Base-by-base conservation (phyloP, 2,888 invertebrate species). In the Leucophenga montana region DNA sequence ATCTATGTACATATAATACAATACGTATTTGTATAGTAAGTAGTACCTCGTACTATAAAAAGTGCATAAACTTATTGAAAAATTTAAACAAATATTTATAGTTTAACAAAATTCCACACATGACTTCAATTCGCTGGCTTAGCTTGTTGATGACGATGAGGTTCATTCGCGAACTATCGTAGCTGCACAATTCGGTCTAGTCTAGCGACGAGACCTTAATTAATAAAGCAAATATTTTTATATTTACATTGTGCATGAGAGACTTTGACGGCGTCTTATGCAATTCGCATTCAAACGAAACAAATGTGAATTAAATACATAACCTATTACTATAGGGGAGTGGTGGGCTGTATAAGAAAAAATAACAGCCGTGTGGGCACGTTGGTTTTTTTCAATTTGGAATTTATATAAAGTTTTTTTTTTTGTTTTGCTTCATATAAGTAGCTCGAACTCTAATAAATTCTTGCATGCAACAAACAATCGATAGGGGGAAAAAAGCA, bases 181-280 rank as follows among this genome's bases (percentile, higher is more conserved):
- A 39, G 8, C 8, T 39, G 11, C 27, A 57, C 31, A 56, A 31
- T 57, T 0, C 14, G 14, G 33, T n/a, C 22, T 31, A 31, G 57
- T 57, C 57, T 57, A 1, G 57, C 22, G 53, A 67, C 54, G 69
- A 67, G 68, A 14, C 75, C 76, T 82, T 81, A 83, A 85, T 83
- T 83, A 85, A 81, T 84, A 84, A 83, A 75, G 65, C 78, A 83
- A 83, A 83, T 83, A 83, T 85, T 82, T 77, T 73, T 57, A 27
- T 46, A 33, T 64, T 27, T 50, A 18, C 16, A 4, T 50, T 50
- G 50, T 50, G 50, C 50, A 50, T 18, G n/a, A 50, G 16, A 16
- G 3, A 27, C 39, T 8, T 39, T 39, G 39, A 39, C 39, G 39
- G 27, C 44, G 18, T 16, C 61, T 61, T 61, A 18, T 44, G 44